phyloP scores from a whole-genome alignment of 2,113 vertebrate species.

The Rhea pennata region DNA sequence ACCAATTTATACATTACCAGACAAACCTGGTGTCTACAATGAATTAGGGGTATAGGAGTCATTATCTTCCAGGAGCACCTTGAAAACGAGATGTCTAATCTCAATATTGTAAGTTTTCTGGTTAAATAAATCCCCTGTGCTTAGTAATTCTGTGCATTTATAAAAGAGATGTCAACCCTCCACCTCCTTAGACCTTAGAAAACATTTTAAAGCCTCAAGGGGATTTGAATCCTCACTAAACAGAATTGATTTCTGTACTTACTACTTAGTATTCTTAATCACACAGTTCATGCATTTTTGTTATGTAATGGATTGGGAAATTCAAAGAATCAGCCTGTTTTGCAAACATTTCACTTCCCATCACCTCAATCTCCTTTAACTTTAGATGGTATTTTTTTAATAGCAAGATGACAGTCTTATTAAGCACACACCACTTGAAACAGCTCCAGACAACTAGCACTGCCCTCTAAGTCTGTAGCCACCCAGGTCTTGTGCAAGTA shows the following conservation, averaged over 20 bases:
- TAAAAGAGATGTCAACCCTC: constrained; percentile 61
- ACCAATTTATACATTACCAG: constrained; percentile 71
- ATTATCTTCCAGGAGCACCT: constrained; percentile 80
- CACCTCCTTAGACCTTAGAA: constrained; percentile 63
- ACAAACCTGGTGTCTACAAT: constrained; percentile 62
- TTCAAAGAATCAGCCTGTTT: constrained; percentile 1
- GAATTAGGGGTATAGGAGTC: constrained; percentile 72
- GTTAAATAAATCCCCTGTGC: constrained; percentile 77
- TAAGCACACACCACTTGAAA: not conserved
- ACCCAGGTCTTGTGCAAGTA: not conserved
- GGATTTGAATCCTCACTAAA: constrained; percentile 72
- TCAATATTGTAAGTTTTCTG: constrained; percentile 78
- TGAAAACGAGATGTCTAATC: constrained; percentile 80
- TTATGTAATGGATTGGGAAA: constrained; percentile 52
- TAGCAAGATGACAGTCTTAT: not conserved
- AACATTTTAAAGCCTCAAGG: constrained; percentile 63
- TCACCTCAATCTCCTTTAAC: not conserved
- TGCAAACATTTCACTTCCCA: constrained; percentile 31
- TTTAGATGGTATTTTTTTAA: not conserved
- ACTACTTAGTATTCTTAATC: constrained; percentile 58
- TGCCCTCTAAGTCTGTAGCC: not conserved
- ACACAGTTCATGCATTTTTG: constrained; percentile 34
- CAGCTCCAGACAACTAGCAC: not conserved
- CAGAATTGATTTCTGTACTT: constrained; percentile 65
- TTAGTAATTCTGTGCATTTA: constrained; percentile 68